Percentiles rank a stretch among this genome's conserved stretches.
phyloP scores from a whole-genome alignment of 2,888 invertebrate species.

The Drosophila anceps region DNA sequence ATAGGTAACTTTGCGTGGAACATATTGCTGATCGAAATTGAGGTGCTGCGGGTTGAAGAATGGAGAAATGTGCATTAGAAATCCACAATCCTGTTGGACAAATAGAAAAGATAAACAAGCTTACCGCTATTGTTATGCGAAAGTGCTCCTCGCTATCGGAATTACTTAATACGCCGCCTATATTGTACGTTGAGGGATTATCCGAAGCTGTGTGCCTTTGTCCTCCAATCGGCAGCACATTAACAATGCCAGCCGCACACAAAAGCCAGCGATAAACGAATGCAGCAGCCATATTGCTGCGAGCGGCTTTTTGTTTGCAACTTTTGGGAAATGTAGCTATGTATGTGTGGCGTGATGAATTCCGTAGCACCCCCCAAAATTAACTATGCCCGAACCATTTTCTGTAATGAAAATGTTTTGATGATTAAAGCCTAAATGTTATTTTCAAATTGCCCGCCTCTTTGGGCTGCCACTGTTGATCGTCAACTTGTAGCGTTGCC shows the following conservation, averaged over 20 bases:
- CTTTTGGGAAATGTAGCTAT: slow-evolving; percentile 42
- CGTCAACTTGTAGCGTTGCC: slow-evolving; percentile 33
- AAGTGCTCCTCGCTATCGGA: slow-evolving; percentile 93
- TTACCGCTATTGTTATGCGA: slow-evolving; percentile 93
- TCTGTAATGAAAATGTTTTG: slow-evolving; percentile 49
- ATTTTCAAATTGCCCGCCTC: slow-evolving; percentile 11
- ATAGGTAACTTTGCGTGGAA: slow-evolving; percentile 93
- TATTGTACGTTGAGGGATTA: slow-evolving; percentile 91
- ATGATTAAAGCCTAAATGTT: neutral
- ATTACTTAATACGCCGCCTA: slow-evolving; percentile 96
- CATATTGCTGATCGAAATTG: slow-evolving; percentile 93
- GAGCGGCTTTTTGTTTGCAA: slow-evolving; percentile 29
- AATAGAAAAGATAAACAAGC: slow-evolving; percentile 64
- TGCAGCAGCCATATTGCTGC: slow-evolving; percentile 62
- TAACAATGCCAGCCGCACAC: slow-evolving; percentile 58
- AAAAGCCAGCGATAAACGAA: slow-evolving; percentile 67
- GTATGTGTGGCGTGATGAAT: slow-evolving; percentile 35
- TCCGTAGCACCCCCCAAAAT: slow-evolving; percentile 5
- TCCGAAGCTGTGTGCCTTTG: slow-evolving; percentile 83
- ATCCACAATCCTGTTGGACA: slow-evolving; percentile 50
- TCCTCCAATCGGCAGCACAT: slow-evolving; percentile 54
- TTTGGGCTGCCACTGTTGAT: slow-evolving; percentile 30
- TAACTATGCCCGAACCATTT: slow-evolving; percentile 51
- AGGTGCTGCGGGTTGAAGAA: slow-evolving; percentile 88
- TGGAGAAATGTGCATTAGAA: slow-evolving; percentile 6